Percentiles rank a stretch among this genome's conserved stretches.
phyloP scores from a whole-genome alignment of 2,113 vertebrate species.

The Pavo muticus region DNA sequence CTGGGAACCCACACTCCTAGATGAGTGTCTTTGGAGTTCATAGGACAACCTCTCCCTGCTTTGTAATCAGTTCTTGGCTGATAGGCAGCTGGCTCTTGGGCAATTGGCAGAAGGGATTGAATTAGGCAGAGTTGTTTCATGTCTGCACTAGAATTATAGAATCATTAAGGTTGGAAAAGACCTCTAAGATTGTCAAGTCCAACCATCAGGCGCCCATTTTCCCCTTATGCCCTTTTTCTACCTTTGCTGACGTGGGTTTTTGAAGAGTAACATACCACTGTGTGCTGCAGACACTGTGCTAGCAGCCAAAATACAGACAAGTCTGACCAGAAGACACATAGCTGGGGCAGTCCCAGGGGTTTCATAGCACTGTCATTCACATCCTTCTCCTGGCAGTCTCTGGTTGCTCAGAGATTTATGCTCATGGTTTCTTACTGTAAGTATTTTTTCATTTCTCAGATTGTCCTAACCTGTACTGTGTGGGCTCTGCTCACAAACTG shows the following conservation, averaged over 20 bases:
- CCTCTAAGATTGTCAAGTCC: background rate
- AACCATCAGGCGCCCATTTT: background rate
- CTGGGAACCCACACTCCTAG: background rate
- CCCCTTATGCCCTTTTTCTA: background rate
- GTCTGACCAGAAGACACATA: background rate
- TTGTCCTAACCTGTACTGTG: background rate
- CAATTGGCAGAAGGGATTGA: background rate
- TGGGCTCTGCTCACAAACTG: background rate
- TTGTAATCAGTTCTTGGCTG: background rate
- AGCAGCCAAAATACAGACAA: background rate
- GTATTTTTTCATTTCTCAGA: background rate
- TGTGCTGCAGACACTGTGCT: background rate
- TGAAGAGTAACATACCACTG: background rate
- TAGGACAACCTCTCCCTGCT: background rate
- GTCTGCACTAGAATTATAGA: background rate
- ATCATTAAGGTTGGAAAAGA: background rate
- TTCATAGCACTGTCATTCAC: background rate
- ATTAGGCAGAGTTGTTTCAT: background rate
- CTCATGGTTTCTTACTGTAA: background rate
- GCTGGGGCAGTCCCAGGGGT: background rate
- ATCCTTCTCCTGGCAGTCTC: background rate
- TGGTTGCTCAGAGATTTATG: background rate
- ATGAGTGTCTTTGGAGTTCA: background rate
- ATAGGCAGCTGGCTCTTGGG: background rate
- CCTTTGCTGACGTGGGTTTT: background rate